A percentile compares a stretch with the other conserved stretches of the same genome.
Conservation (phyloP, 2,797 vertebrate species). For the Gastrophryne carolinensis region DNA sequence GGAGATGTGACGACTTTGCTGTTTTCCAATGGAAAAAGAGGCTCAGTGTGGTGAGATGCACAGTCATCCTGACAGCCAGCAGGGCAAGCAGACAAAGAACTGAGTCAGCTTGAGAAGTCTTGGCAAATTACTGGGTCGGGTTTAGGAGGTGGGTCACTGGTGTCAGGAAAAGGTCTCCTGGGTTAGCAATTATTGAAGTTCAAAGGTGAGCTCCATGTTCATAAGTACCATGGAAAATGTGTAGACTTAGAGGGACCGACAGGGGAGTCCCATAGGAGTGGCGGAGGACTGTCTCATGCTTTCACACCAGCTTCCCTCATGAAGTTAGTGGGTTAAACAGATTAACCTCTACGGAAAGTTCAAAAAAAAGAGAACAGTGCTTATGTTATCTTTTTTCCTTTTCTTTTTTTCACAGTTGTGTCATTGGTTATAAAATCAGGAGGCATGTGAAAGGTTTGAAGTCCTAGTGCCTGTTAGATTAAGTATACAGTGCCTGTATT, state of each 20-base stretch:
- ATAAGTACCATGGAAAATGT: conserved; percentile 6
- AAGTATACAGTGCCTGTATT: background rate
- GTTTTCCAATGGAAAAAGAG: conserved; percentile 36
- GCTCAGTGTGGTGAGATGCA: conserved; percentile 13
- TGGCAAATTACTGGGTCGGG: conserved; percentile 19
- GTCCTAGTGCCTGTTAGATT: no score
- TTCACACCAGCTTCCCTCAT: background rate
- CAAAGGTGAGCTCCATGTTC: conserved; percentile 31
- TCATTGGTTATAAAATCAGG: background rate
- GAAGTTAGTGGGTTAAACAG: background rate
- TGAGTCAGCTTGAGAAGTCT: conserved; percentile 24
- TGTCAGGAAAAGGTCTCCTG: conserved; percentile 3
- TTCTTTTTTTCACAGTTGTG: background rate
- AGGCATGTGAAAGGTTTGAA: background rate
- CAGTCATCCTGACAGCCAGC: background rate
- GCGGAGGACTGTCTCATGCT: background rate
- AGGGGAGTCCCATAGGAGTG: background rate
- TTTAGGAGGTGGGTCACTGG: background rate
- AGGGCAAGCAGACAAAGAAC: conserved; percentile 32
- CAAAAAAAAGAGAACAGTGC: background rate
- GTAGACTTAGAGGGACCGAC: background rate
- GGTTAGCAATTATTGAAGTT: conserved; percentile 29
- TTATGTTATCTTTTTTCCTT: background rate
- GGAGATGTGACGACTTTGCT: conserved; percentile 57
- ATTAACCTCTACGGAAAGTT: background rate